phyloP scores from a whole-genome alignment of 2,797 vertebrate species.

The Cynodonichthys magdalenae region DNA sequence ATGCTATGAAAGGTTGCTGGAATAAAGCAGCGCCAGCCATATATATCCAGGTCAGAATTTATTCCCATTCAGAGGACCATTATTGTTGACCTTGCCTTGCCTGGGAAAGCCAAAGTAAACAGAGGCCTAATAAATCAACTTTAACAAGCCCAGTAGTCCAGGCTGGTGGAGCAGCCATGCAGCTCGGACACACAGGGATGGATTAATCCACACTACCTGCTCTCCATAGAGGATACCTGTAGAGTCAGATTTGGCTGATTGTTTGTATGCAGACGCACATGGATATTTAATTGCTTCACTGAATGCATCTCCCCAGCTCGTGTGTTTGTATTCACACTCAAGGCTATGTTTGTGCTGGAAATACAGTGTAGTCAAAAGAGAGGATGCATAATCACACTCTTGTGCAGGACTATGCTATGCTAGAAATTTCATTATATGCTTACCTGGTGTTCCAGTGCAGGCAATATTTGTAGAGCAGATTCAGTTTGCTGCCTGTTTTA shows the following conservation, averaged over 20 bases:
- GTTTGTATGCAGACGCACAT: constrained; percentile 73
- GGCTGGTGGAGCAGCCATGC: constrained; percentile 69
- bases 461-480: constrained; percentile 72
- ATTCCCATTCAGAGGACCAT: constrained; percentile 85
- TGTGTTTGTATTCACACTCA: constrained; percentile 63
- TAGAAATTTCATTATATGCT: constrained; percentile 79
- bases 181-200: constrained; percentile 68
- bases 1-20: constrained; percentile 61
- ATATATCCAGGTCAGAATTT: constrained; percentile 75
- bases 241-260: constrained; percentile 78
- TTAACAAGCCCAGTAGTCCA: constrained; percentile 81
- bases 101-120: constrained; percentile 82
- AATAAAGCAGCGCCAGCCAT: constrained; percentile 53
- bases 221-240: constrained; percentile 78
- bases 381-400: constrained; percentile 71
- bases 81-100: constrained; percentile 86
- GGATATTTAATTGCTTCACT: constrained; percentile 81
- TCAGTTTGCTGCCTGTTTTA: constrained; percentile 70
- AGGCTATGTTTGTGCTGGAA: constrained; percentile 61
- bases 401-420: constrained; percentile 61
- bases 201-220: constrained; percentile 75
- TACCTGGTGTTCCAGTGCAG: constrained; percentile 71
- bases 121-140: constrained; percentile 86
- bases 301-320: constrained; percentile 71
- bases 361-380: constrained; percentile 63